Conservation (phyloP, 1,140 invertebrate genomes). For the Neotoxoptera formosana region DNA sequence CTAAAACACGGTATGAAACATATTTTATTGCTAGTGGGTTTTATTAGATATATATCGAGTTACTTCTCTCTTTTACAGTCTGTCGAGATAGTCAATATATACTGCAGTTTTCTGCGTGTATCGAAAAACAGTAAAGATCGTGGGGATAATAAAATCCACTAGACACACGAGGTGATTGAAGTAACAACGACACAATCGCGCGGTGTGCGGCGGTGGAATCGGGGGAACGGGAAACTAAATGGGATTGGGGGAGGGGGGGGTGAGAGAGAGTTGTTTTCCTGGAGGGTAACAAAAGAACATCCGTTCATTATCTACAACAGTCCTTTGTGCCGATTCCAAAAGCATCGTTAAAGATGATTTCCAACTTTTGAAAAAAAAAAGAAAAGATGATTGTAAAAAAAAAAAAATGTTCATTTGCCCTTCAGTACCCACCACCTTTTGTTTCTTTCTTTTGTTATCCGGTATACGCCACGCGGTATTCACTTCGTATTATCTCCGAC, state of each 20-base stretch:
- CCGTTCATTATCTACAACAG: constrained; percentile 30
- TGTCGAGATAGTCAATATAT: background rate
- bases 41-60: background rate
- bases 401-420: constrained; percentile 25
- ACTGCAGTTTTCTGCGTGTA: background rate
- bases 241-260: background rate
- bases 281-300: constrained; percentile 47
- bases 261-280: background rate
- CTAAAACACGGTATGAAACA: background rate
- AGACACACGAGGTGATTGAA: background rate
- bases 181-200: background rate
- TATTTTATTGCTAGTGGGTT: constrained; percentile 25
- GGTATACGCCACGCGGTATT: background rate
- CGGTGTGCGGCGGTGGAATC: background rate
- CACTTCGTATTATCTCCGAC: background rate
- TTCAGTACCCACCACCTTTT: constrained; percentile 1
- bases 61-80: constrained; percentile 27
- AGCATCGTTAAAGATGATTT: constrained; percentile 49
- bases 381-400: background rate
- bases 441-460: constrained; percentile 45
- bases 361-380: constrained; percentile 20
- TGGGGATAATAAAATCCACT: constrained; percentile 35
- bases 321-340: constrained; percentile 22
- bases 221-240: background rate
- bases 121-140: constrained; percentile 14